Percentiles rank a stretch among this genome's conserved stretches.
These are phyloP conservation scores for Saccostrea echinata DNA, from an alignment of 1,140 invertebrate genomes.

Conservation along the genomic window DNA sequence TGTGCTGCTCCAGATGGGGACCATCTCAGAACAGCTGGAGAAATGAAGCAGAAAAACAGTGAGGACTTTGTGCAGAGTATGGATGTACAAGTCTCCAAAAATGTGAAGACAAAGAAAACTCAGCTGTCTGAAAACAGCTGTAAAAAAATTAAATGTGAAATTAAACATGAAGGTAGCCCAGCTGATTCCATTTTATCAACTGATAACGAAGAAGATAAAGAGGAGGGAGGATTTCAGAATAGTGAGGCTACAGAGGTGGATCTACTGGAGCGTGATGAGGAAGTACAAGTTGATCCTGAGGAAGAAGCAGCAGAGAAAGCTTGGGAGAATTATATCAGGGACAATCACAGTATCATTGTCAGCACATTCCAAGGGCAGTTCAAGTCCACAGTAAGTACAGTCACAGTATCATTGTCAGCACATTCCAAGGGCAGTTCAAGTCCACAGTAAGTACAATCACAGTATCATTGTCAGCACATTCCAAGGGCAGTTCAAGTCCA, in stretches of 20 bases:
- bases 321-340: slow-evolving; percentile 84
- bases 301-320: slow-evolving; percentile 82
- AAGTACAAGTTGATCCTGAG: slow-evolving; percentile 46
- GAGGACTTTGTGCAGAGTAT: background rate
- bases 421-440: no score
- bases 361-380: slow-evolving; percentile 88
- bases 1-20: background rate
- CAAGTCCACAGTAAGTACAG: slow-evolving; percentile 85
- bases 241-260: slow-evolving; percentile 36
- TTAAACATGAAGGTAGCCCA: slow-evolving; percentile 16
- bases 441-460: no score
- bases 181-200: slow-evolving; percentile 6
- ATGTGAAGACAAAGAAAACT: slow-evolving; percentile 27
- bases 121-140: background rate
- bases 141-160: slow-evolving; percentile 14
- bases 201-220: slow-evolving; percentile 37
- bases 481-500: background rate
- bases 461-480: background rate
- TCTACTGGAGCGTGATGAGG: slow-evolving; percentile 39
- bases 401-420: no score
- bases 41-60: slow-evolving; percentile 10
- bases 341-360: slow-evolving; percentile 86
- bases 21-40: background rate
- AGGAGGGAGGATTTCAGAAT: slow-evolving; percentile 12
- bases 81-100: slow-evolving; percentile 54